Conservation (phyloP, 2,888 invertebrate species). For the Drosophila eohydei region DNA sequence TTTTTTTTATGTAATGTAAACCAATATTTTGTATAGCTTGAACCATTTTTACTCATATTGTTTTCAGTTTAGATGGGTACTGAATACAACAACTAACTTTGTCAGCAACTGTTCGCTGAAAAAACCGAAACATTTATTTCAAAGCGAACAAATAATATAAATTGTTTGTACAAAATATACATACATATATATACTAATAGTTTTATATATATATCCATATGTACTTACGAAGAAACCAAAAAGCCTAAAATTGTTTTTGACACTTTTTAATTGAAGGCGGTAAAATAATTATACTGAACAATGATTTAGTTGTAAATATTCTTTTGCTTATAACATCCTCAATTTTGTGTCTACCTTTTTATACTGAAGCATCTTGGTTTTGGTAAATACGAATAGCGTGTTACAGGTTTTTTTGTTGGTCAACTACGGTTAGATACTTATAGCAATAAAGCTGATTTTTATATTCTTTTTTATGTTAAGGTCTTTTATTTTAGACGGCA, state of each 20-base stretch:
- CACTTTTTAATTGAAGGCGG: conserved; percentile 41
- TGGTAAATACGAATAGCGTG: conserved; percentile 49
- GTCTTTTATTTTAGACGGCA: conserved; percentile 48
- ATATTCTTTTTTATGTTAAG: conserved; percentile 57
- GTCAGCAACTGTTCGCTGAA: conserved; percentile 1
- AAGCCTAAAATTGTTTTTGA: conserved; percentile 39
- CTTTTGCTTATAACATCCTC: conserved; percentile 26
- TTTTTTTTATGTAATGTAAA: background rate
- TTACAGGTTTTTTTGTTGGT: background rate
- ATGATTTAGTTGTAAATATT: conserved; percentile 47
- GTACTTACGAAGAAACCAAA: conserved; percentile 35
- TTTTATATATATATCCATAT: background rate
- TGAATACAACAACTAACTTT: background rate
- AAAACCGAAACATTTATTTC: conserved; percentile 25
- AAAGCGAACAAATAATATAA: conserved; percentile 2
- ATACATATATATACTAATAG: background rate
- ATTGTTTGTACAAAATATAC: background rate
- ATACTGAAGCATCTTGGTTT: conserved; percentile 14
- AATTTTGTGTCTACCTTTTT: conserved; percentile 36
- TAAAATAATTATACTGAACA: conserved; percentile 40
- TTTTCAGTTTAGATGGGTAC: background rate
- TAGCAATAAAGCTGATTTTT: conserved; percentile 64
- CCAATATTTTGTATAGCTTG: background rate
- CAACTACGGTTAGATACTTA: conserved; percentile 20
- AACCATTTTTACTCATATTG: too few relatives aligned